Evolutionary conservation across 2,888 invertebrate genomes (phyloP).

Genomic region (Ormyrus labotus): DNA sequence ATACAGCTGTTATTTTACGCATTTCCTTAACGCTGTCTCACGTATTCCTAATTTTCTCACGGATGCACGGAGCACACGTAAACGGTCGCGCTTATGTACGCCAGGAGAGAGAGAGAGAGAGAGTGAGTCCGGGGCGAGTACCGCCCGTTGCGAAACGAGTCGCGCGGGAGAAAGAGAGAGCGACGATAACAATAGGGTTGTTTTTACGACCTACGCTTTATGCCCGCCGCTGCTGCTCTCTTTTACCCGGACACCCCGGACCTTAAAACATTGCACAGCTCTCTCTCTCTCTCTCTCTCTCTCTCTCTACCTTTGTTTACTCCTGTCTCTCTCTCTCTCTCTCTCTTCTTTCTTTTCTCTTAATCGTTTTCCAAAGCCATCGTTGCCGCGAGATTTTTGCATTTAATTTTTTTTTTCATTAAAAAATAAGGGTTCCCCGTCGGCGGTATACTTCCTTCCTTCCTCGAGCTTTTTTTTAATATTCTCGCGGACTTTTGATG

Average conservation of each 20-base stretch:
- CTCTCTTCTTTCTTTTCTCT: constrained; percentile 37
- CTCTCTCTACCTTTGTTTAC: constrained; percentile 18
- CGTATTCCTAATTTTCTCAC: no score
- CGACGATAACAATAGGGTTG: constrained; percentile 71
- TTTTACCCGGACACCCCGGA: constrained; percentile 34
- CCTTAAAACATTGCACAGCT: constrained; percentile 8
- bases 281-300: not conserved
- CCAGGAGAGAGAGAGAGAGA: constrained; percentile 5
- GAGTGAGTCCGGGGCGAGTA: not conserved
- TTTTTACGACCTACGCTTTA: constrained; percentile 67
- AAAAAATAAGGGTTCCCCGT: constrained; percentile 3
- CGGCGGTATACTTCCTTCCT: not conserved
- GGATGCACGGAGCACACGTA: constrained; percentile 32
- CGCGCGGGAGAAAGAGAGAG: constrained; percentile 50
- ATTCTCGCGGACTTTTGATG: constrained; percentile 15
- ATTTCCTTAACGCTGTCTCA: no score
- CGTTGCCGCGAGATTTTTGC: not conserved
- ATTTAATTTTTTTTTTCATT: constrained; percentile 15
- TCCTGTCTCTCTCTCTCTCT: constrained; percentile 53
- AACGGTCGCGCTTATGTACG: constrained; percentile 60
- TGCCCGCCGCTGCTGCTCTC: constrained; percentile 55
- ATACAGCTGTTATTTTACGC: no score
- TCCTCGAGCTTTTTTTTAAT: constrained; percentile 31
- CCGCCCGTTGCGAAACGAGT: no score
- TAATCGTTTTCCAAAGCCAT: constrained; percentile 51